phyloP scores from a whole-genome alignment of 2,113 vertebrate genomes.

The Zonotrichia leucophrys region DNA sequence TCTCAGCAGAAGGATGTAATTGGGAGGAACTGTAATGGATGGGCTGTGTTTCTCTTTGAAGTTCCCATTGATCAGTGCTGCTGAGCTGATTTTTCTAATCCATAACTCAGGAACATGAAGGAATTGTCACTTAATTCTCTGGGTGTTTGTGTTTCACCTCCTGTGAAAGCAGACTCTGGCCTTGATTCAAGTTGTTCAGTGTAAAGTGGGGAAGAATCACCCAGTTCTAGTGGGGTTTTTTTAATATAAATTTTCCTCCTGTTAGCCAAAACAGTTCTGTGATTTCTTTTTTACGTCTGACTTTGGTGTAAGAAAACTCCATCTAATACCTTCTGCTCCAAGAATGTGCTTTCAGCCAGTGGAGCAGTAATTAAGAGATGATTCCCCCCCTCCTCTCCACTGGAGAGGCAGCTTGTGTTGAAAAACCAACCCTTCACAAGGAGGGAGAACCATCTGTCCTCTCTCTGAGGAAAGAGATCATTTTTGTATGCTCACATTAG shows the following conservation, averaged over 20 bases:
- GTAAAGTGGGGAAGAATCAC: neutral
- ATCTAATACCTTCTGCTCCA: neutral
- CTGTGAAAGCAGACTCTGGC: neutral
- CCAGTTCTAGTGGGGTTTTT: neutral
- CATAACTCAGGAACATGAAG: conserved; percentile 37
- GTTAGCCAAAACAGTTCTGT: neutral
- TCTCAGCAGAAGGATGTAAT: conserved; percentile 54
- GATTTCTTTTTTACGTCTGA: neutral
- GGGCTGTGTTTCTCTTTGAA: conserved; percentile 37
- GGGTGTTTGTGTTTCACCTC: neutral
- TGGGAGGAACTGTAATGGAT: conserved; percentile 56
- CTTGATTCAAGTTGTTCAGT: neutral
- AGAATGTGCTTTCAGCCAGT: neutral
- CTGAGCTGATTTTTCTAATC: conserved; percentile 33
- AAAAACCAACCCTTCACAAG: neutral
- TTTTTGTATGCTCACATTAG: neutral
- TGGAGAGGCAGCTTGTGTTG: neutral
- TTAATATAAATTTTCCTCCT: neutral
- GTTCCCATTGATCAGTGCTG: conserved; percentile 47
- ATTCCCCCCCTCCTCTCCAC: neutral
- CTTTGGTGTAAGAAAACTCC: neutral
- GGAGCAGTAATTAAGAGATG: neutral
- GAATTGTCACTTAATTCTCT: conserved; percentile 13
- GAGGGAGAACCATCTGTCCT: neutral
- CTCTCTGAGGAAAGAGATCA: neutral